Evolutionary conservation across 2,113 vertebrate genomes (phyloP).

Genomic region (Toxotes chatareus): DNA sequence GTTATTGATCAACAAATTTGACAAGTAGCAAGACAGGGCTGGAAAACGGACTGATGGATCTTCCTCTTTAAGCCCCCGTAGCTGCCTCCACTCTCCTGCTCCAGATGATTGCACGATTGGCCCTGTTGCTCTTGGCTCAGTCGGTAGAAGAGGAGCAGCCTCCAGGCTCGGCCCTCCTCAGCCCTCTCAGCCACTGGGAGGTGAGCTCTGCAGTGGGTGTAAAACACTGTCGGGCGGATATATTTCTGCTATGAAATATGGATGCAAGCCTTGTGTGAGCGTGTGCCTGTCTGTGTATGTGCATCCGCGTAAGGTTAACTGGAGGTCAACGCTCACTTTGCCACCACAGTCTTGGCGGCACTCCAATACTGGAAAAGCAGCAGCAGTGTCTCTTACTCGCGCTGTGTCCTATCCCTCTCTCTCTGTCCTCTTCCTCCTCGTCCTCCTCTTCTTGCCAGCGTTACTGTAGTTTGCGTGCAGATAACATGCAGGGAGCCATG

Average conservation of each 20-base stretch:
- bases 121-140: constrained; percentile 63
- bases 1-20: constrained; percentile 24
- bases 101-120: constrained; percentile 55
- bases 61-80: constrained; percentile 11
- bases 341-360: constrained; percentile 77
- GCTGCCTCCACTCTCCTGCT: constrained; percentile 8
- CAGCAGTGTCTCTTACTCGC: constrained; percentile 51
- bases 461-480: constrained; percentile 48
- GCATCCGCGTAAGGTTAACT: constrained; percentile 71
- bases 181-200: constrained; percentile 57
- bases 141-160: constrained; percentile 46
- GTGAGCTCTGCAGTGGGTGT: constrained; percentile 69
- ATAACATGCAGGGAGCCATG: constrained; percentile 52
- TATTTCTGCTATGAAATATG: constrained; percentile 83
- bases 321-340: constrained; percentile 79
- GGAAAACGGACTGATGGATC: constrained; percentile 2
- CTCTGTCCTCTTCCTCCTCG: constrained; percentile 21
- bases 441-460: constrained; percentile 38
- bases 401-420: constrained; percentile 16
- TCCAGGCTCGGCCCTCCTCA: constrained; percentile 33
- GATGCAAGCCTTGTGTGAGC: constrained; percentile 67
- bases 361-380: constrained; percentile 69
- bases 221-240: constrained; percentile 72
- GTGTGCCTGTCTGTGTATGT: constrained; percentile 28
- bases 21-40: neutral